Conservation (phyloP, 2,113 vertebrate species). For the Apodemus sylvaticus region DNA sequence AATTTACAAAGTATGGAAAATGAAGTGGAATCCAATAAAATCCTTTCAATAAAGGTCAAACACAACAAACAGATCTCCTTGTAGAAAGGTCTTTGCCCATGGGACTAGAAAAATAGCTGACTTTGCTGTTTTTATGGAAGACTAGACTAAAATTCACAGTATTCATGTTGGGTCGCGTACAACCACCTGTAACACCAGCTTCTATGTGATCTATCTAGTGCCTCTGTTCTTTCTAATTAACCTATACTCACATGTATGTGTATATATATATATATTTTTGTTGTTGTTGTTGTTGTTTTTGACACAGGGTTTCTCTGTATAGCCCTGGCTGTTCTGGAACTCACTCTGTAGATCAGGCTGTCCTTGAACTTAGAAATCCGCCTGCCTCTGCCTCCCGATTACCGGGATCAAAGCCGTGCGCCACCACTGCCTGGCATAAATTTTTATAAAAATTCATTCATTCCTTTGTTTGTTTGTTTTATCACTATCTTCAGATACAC, state of each 20-base stretch:
- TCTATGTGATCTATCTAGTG: not conserved
- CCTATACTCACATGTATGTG: not conserved
- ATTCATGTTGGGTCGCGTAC: not conserved
- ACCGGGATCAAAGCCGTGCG: too few species aligned
- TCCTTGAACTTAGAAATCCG: too few species aligned
- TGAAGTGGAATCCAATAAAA: not conserved
- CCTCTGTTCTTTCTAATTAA: not conserved
- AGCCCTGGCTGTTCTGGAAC: too few species aligned
- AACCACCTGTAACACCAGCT: not conserved
- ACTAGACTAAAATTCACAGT: not conserved
- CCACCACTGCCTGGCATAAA: too few species aligned
- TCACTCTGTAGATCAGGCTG: too few species aligned
- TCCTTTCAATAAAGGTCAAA: not conserved
- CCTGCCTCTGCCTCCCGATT: too few species aligned
- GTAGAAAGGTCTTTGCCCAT: not conserved
- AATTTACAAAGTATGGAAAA: not conserved
- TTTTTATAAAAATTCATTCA: too few species aligned
- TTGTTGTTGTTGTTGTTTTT: too few species aligned
- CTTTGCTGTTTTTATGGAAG: not conserved
- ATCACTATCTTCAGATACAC: too few species aligned
- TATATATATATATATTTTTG: too few species aligned
- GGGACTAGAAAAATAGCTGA: not conserved
- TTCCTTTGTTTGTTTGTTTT: too few species aligned
- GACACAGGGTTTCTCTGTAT: too few species aligned
- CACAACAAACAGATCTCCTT: not conserved